These are phyloP conservation scores for Oreochromis aureus DNA, from an alignment of 2,113 vertebrate species.

Conservation along the genomic window DNA sequence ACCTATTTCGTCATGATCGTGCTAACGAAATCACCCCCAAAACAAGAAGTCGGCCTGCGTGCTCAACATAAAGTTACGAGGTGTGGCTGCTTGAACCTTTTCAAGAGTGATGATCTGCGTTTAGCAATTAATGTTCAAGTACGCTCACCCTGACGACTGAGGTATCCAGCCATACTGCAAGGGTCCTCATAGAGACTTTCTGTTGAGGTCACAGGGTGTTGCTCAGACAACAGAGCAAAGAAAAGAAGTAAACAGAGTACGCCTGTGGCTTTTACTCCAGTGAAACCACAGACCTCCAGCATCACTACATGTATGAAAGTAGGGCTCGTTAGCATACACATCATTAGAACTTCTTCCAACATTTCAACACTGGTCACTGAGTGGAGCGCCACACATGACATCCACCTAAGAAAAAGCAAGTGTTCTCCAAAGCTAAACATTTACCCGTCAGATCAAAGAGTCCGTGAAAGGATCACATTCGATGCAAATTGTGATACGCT, in stretches of 20 bases:
- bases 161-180: fast-evolving
- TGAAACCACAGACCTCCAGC: background rate
- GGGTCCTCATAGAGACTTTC: background rate
- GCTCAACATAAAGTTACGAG: background rate
- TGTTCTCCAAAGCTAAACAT: background rate
- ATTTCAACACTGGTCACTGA: background rate
- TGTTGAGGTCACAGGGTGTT: background rate
- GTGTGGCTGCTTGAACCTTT: background rate
- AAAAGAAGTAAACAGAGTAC: background rate
- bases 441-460: background rate
- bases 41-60: background rate
- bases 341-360: background rate
- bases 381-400: fast-evolving
- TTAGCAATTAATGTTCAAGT: background rate
- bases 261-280: background rate
- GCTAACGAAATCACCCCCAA: background rate
- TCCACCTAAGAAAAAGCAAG: background rate
- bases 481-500: background rate
- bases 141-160: background rate
- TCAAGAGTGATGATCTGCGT: background rate
- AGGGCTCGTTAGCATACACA: background rate
- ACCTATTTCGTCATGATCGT: background rate
- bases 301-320: background rate
- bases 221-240: background rate
- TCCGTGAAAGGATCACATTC: background rate